phyloP scores from a whole-genome alignment of 2,797 vertebrate genomes.

The Sebastiscus albofasciatus region DNA sequence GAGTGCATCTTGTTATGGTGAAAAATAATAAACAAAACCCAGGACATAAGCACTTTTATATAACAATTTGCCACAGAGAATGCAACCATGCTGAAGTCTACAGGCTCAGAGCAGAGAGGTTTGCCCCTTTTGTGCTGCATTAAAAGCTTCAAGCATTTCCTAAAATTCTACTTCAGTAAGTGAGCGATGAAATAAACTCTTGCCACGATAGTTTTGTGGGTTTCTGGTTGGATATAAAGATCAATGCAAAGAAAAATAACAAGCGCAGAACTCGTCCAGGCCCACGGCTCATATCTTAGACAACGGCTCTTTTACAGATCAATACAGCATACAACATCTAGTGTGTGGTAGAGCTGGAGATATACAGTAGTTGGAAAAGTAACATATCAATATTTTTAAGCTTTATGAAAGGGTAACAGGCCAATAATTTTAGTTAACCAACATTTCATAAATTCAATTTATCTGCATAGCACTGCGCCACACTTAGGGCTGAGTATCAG shows the following conservation, averaged over 20 bases:
- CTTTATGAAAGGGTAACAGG: neutral
- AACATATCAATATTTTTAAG: neutral
- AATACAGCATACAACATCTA: neutral
- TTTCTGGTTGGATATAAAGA: slow-evolving; percentile 1
- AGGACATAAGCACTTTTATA: neutral
- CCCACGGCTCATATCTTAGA: neutral
- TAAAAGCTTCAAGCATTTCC: slow-evolving; percentile 17
- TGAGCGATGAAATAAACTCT: neutral
- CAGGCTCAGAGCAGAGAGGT: neutral
- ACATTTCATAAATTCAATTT: neutral
- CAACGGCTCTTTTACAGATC: neutral
- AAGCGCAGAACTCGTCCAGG: neutral
- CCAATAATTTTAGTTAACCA: neutral
- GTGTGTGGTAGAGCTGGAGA: neutral
- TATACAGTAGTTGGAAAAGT: neutral
- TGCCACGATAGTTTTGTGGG: neutral
- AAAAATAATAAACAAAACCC: neutral
- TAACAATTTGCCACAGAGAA: neutral
- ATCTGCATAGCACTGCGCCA: neutral
- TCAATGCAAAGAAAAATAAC: slow-evolving; percentile 9
- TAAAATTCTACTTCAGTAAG: slow-evolving; percentile 8
- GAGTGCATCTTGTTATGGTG: neutral
- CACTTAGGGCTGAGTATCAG: too few relatives aligned
- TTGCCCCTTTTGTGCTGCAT: neutral
- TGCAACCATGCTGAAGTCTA: neutral